Base-by-base conservation (phyloP, 30 jellyfish, hydroid and myxozoan genomes). In the Sanderia malayensis region DNA sequence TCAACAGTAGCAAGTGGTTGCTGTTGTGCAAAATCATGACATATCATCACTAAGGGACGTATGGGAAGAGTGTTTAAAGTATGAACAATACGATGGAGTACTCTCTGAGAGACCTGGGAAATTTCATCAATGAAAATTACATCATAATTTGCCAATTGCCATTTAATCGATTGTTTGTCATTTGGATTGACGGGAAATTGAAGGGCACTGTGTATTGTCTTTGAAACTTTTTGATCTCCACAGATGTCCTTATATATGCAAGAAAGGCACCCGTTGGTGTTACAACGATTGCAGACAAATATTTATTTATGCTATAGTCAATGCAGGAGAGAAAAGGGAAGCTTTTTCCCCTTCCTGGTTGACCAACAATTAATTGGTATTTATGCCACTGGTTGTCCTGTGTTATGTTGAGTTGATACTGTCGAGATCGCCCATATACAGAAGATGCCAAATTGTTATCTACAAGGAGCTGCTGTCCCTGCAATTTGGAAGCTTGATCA, bases 211-310 rank as follows among this genome's bases (percentile, higher is more conserved):
- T 62, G 89, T 4, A 78, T 20, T 25, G 89, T 65, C 62, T 61
- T 75, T 34, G 47, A 58, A 2, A 34, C 24, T 1, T 62, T 46
- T 10, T 15, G 20, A 20, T 24, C 58, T 0, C 1, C 60, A 45
- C n/a, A 63, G 2, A 1, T n/a, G 7, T 34, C 25, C 2, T 31
- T 17, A 49, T 61, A 78, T 1, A 27, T 21, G 64, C 70, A 46
- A 17, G 83, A 73, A 18, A 78, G 82, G 4, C 19, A 20, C 13
- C 69, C 89, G 89, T 78, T 9, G 89, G 89, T 2, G 21, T 31
- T 6, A 73, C 74, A 17, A 78, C 82, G 22, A 21, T 20, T 10
- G 45, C 89, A 78, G 62, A 2, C 4, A 23, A 27, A 28, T 44
- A 3, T 19, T 27, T 9, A 13, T 24, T 58, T 8, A 78, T 4